Evolutionary conservation across 1,140 invertebrate genomes (phyloP).

Genomic region (Melitaea cinxia): DNA sequence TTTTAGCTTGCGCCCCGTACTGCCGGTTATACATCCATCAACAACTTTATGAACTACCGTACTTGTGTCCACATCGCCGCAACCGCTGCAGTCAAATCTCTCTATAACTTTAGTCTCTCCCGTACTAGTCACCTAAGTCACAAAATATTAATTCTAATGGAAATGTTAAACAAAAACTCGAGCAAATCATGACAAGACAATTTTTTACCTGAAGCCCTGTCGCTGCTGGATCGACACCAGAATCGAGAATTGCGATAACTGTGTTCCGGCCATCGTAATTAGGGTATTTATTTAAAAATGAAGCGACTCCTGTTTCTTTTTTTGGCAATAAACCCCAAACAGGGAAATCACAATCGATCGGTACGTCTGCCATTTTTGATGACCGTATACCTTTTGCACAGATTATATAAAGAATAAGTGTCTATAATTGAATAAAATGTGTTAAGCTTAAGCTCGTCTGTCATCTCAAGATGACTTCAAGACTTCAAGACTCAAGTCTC

Average conservation of each 20-base stretch:
- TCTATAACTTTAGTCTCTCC: constrained; percentile 97
- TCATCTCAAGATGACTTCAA: no score
- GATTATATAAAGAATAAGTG: constrained; percentile 11
- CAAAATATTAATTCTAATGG: constrained; percentile 42
- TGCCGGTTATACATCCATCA: constrained; percentile 90
- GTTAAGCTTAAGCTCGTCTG: no score
- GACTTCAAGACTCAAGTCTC: no score
- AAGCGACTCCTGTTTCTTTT: constrained; percentile 95
- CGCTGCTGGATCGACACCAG: constrained; percentile 97
- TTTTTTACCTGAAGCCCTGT: constrained; percentile 93
- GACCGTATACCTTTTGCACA: constrained; percentile 42
- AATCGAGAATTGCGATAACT: constrained; percentile 97
- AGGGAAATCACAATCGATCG: constrained; percentile 90
- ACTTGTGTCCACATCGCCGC: constrained; percentile 90
- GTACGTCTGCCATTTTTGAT: constrained; percentile 83
- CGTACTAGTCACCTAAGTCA: constrained; percentile 89
- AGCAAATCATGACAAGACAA: constrained; percentile 75
- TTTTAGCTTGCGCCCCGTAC: constrained; percentile 94
- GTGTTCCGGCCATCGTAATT: constrained; percentile 95
- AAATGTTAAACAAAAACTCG: constrained; percentile 50
- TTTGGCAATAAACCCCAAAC: constrained; percentile 94
- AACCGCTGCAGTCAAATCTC: constrained; percentile 96
- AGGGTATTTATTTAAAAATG: constrained; percentile 95
- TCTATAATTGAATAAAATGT: no score
- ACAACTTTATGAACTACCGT: constrained; percentile 68